Percentiles rank a stretch among this genome's conserved stretches.
Conservation (phyloP, 2,888 invertebrate species). For the Caenorhabditis sp. region DNA sequence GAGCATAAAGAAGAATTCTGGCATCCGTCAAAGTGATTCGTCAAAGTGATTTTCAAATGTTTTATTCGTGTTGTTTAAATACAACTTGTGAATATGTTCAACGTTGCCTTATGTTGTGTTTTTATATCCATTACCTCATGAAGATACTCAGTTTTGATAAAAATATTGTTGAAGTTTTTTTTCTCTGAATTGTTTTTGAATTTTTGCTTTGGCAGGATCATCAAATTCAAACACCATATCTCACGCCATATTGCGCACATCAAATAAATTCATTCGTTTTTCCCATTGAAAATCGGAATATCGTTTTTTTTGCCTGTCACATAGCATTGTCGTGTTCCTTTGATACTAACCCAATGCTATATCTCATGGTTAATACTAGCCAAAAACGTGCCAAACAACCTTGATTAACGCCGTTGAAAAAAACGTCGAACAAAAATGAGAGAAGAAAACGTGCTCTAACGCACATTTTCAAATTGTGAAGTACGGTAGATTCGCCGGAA, state of each 20-base stretch:
- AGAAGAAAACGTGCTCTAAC: conserved; percentile 23
- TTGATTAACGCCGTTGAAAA: background rate
- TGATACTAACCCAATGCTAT: background rate
- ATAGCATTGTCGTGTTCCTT: background rate
- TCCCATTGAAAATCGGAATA: too few species aligned
- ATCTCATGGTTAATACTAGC: background rate
- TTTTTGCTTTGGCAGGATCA: too few species aligned
- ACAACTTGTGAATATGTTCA: too few species aligned
- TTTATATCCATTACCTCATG: background rate
- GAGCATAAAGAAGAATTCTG: conserved; percentile 67
- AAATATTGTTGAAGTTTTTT: background rate
- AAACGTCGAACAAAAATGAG: background rate
- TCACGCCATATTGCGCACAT: too few species aligned
- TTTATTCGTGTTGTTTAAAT: too few species aligned
- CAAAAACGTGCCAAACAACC: background rate
- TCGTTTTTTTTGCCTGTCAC: too few species aligned
- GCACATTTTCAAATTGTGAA: conserved; percentile 10
- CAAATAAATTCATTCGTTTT: too few species aligned
- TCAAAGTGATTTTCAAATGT: too few species aligned
- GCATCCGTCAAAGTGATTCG: conserved; percentile 59
- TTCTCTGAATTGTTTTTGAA: too few species aligned
- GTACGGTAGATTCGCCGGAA: conserved; percentile 5
- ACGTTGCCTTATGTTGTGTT: background rate
- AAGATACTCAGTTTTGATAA: background rate
- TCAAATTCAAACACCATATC: too few species aligned